A percentile compares a stretch with the other conserved stretches of the same genome.
Evolutionary conservation across 1,140 invertebrate species (phyloP).

Genomic region (Vollenhovia emeryi): DNA sequence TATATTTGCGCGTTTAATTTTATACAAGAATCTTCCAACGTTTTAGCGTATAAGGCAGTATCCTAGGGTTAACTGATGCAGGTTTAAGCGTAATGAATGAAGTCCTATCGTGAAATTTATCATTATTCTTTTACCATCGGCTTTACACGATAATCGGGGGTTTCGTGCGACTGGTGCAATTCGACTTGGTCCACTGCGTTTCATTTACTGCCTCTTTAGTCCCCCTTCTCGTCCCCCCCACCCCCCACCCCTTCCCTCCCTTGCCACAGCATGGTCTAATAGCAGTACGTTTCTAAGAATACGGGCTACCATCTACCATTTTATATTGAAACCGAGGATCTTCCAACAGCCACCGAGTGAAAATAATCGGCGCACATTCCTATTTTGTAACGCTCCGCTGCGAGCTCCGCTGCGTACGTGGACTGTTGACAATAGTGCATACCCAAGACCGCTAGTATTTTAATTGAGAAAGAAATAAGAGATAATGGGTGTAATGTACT

Average conservation of each 20-base stretch:
- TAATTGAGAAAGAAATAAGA: constrained; percentile 30
- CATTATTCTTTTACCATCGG: constrained; percentile 43
- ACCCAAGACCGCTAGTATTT: constrained; percentile 25
- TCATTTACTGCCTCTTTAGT: not conserved
- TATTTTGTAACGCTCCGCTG: constrained; percentile 26
- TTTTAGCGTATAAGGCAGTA: constrained; percentile 66
- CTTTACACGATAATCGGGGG: constrained; percentile 17
- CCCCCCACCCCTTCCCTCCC: too few species aligned
- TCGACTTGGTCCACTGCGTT: constrained; percentile 23
- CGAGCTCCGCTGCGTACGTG: constrained; percentile 14
- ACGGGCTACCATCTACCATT: not conserved
- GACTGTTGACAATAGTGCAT: constrained; percentile 42
- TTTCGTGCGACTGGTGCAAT: constrained; percentile 17
- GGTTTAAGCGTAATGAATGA: not conserved
- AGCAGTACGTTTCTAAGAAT: constrained; percentile 11
- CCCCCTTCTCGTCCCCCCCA: too few species aligned
- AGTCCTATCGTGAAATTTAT: not conserved
- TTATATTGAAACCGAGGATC: not conserved
- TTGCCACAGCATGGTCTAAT: constrained; percentile 13
- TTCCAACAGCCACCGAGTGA: not conserved
- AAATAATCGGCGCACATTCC: constrained; percentile 38
- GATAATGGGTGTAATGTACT: constrained; percentile 36
- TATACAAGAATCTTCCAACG: constrained; percentile 67
- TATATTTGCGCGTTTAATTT: constrained; percentile 45
- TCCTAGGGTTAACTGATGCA: constrained; percentile 61